Base-by-base conservation (phyloP, 2,797 vertebrate species). In the Hypotaenidia okinawae region DNA sequence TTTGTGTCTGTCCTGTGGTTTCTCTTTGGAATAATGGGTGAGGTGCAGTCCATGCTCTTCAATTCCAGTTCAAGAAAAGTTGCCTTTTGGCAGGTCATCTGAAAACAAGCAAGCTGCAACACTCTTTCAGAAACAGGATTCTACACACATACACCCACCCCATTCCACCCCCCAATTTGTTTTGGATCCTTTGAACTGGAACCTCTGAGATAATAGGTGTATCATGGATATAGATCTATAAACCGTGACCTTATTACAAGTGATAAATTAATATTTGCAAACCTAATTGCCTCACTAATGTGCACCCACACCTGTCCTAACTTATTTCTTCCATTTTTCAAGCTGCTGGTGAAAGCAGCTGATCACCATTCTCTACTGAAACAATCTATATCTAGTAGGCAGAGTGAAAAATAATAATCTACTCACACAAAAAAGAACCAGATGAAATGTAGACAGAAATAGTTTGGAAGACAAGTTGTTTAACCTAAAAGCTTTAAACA, bases 251-350 rank as follows among this genome's bases (percentile, higher is more conserved):
- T 95, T 97, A 94, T 94, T 96, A 94, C 52, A 87, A 87, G 84
- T 95, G 95, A 97, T 97, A 96, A 97, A 97, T 97, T 95, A 96
- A 85, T 96, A 95, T 97, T 97, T 97, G 90, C 90, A 94, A 95
- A 97, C 93, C 82, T 97, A 97, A 97, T 97, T 97, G 95, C 96
- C 92, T 96, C 90, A 54, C 95, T 97, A 97, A 97, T 97, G 95
- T 95, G 89, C 63, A 92, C 89, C 66, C 95, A 95, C 97, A 97
- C 97, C 97, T 97, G 97, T 96, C 96, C 92, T 89, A 94, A 95
- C 86, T 92, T 83, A 66, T 81, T 85, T 4, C 64, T 81, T 76
- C 75, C 77, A 94, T 97, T 97, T 97, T 95, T 97, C 96, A 96
- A 91, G 41, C 64, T 94, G 92, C 88, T 72, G 87, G 45, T 43